phyloP scores from a whole-genome alignment of 2,113 vertebrate species.

The Apistogramma diplotaenia region DNA sequence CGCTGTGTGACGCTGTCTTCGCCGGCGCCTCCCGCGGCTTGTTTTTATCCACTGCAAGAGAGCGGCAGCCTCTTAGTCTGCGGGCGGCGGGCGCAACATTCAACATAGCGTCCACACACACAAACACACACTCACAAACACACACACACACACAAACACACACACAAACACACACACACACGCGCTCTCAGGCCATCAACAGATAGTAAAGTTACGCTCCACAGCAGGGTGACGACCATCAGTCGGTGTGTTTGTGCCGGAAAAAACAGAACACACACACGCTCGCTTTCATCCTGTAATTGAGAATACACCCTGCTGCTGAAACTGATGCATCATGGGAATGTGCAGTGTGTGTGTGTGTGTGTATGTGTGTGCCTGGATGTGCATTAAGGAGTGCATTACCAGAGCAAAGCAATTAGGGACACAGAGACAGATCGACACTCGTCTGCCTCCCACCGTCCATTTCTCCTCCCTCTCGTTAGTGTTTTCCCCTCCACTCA shows the following conservation, averaged over 20 bases:
- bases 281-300: not conserved
- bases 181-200: not conserved
- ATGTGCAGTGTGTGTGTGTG: not conserved
- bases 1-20: not conserved
- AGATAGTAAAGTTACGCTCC: not conserved
- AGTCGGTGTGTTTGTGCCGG: too few species aligned
- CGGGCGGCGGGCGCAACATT: conserved; percentile 18
- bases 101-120: conserved; percentile 43
- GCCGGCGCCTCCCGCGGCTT: conserved; percentile 38
- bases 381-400: conserved; percentile 55
- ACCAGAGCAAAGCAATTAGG: conserved; percentile 36
- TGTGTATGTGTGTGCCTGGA: not conserved
- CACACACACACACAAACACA: not conserved
- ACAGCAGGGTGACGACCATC: not conserved
- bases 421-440: not conserved
- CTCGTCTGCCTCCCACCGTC: not conserved
- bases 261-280: not conserved
- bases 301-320: conserved; percentile 46
- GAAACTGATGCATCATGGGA: conserved; percentile 64
- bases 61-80: conserved; percentile 23
- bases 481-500: not conserved
- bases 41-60: conserved; percentile 70
- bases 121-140: not conserved
- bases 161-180: not conserved
- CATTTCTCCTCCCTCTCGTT: not conserved